Evolutionary conservation across 2,113 vertebrate genomes (phyloP), one percentile per base, ranked within the genome.

Genomic region (Calypte anna): DNA sequence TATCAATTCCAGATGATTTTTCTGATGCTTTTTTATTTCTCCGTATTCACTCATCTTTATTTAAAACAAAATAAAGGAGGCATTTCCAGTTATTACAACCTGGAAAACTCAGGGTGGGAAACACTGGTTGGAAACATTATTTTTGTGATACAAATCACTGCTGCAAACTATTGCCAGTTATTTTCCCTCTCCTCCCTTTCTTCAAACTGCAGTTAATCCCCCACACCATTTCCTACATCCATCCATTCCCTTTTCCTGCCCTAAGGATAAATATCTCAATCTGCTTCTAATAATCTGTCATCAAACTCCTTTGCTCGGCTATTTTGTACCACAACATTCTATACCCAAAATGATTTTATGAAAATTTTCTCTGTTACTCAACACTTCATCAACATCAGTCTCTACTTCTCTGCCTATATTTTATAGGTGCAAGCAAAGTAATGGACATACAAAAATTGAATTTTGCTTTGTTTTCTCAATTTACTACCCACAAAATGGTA

Each of bases 221-320:
- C 63, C 63, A 88, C 38, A 72, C 50, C 2, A 55, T 53, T 94
- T 94, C 48, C 59, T 90, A 61, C 30, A 70, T 31, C 67, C 68
- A 83, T 30, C 48, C 68, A 53, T 83, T 74, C 82, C 54, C 51
- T 50, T 69, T 50, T 94, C 59, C 72, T 50, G 59, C 64, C 85
- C 53, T 74, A 83, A 50, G 59, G 91, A 91, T 62, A 91, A 93
- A 94, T 93, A 43, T 88, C 82, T 94, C 55, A 33, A 66, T 77
- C 59, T 40, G 27, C 44, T 90, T 90, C 48, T 88, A 57, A 91
- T 68, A 59, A 80, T 48, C 72, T 15, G 4, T 33, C 74, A 84
- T 66, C 48, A 57, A 63, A 82, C 46, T 77, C 75, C 43, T 88
- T 55, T 0, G 0, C 78, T 55, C 57, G 67, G 63, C 38, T 91